A percentile compares a stretch with the other conserved stretches of the same genome.
phyloP scores from a whole-genome alignment of 2,113 vertebrate species.

The Nothobranchius furzeri region DNA sequence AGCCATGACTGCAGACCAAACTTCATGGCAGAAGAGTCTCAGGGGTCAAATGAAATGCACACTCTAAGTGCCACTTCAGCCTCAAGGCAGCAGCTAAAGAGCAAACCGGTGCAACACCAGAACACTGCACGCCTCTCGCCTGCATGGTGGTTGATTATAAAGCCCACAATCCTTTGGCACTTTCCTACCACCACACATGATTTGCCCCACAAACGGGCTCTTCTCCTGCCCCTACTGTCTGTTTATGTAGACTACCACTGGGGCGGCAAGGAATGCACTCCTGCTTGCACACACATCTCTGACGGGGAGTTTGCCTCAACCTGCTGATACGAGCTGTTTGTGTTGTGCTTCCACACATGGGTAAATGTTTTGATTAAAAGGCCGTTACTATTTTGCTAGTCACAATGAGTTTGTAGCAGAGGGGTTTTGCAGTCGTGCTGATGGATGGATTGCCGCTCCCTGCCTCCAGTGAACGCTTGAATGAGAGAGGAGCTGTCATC shows the following conservation, averaged over 20 bases:
- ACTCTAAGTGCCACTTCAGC: conserved; percentile 69
- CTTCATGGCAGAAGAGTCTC: conserved; percentile 55
- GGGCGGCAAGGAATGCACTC: conserved; percentile 62
- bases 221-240: conserved; percentile 50
- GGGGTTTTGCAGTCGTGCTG: conserved; percentile 63
- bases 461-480: conserved; percentile 62
- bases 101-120: conserved; percentile 34
- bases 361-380: conserved; percentile 80
- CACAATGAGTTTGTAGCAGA: conserved; percentile 74
- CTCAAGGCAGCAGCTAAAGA: conserved; percentile 60
- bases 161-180: conserved; percentile 19
- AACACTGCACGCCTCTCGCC: conserved; percentile 39
- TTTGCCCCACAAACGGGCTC: conserved; percentile 52
- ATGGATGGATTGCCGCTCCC: conserved; percentile 72
- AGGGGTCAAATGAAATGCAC: conserved; percentile 66
- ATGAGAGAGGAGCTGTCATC: conserved; percentile 75
- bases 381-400: conserved; percentile 77
- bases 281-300: conserved; percentile 42
- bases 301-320: conserved; percentile 63
- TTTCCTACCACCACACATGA: conserved; percentile 57
- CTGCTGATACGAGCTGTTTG: conserved; percentile 67
- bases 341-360: conserved; percentile 58
- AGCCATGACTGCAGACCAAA: conserved; percentile 50
- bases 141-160: conserved; percentile 39
- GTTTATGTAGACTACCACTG: conserved; percentile 59